These are phyloP conservation scores for Acholoe squamosa DNA, from an alignment of 2,888 invertebrate species.

Conservation along the genomic window DNA sequence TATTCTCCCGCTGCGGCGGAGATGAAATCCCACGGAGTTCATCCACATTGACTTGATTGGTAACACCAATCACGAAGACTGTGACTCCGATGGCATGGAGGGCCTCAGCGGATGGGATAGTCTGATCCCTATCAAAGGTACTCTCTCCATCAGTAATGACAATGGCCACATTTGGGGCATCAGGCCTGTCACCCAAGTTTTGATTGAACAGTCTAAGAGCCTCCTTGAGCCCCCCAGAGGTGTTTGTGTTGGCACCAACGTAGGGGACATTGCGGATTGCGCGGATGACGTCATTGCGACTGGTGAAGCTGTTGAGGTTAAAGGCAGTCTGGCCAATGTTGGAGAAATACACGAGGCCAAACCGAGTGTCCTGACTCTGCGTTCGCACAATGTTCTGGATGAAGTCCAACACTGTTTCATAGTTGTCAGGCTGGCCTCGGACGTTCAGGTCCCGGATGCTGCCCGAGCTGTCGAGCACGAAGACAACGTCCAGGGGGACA, in stretches of 20 bases:
- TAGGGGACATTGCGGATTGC: slow-evolving; percentile 15
- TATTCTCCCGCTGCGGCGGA: background rate
- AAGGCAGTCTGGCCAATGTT: slow-evolving; percentile 1
- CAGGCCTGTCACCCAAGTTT: slow-evolving; percentile 12
- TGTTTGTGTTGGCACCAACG: slow-evolving; percentile 60
- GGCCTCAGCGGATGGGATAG: background rate
- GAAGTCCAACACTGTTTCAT: background rate
- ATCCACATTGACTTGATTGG: background rate
- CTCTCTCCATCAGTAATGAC: slow-evolving; percentile 45
- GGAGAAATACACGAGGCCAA: slow-evolving; percentile 54
- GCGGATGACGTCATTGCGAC: background rate
- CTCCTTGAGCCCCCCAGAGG: slow-evolving; percentile 57
- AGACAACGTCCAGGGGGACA: slow-evolving; percentile 38
- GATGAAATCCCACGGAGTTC: slow-evolving; percentile 37
- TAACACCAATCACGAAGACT: slow-evolving; percentile 20
- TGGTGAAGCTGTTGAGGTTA: slow-evolving; percentile 28
- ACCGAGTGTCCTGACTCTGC: background rate
- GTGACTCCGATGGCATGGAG: background rate
- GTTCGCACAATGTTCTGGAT: slow-evolving; percentile 35
- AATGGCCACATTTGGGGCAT: slow-evolving; percentile 8
- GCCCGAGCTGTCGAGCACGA: slow-evolving; percentile 52
- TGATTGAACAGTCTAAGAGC: background rate
- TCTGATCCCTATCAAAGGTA: background rate
- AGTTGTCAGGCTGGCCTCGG: slow-evolving; percentile 34
- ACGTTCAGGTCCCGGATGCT: slow-evolving; percentile 48